Evolutionary conservation across 92 coral and sea anemone genomes (phyloP).

Genomic region (Muricea muricata): DNA sequence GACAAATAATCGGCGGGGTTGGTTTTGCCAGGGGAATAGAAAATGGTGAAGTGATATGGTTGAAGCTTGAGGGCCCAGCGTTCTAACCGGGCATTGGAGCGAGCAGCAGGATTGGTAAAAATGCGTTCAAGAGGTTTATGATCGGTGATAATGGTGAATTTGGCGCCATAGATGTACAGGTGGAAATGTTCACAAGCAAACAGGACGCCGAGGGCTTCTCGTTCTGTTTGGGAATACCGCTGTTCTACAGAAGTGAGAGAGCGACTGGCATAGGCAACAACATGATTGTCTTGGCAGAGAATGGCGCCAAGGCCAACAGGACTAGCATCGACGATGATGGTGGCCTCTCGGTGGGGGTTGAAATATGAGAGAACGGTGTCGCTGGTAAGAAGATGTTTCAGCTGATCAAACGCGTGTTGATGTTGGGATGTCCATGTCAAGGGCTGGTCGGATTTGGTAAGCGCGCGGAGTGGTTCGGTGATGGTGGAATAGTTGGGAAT

Average conservation of each 20-base stretch:
- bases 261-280: background rate
- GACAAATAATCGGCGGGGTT: background rate
- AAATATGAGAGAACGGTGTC: constrained; percentile 38
- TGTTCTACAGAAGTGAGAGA: background rate
- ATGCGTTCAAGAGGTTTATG: constrained; percentile 14
- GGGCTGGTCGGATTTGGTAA: constrained; percentile 31
- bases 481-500: constrained; percentile 38
- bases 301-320: constrained; percentile 44
- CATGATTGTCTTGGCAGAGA: background rate
- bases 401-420: constrained; percentile 23
- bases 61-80: constrained; percentile 24
- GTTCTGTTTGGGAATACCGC: background rate
- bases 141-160: constrained; percentile 13
- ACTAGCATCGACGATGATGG: constrained; percentile 47
- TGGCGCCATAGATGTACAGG: background rate
- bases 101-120: constrained; percentile 23
- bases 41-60: constrained; percentile 14
- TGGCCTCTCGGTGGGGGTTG: constrained; percentile 13
- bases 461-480: constrained; percentile 43
- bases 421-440: constrained; percentile 45
- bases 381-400: constrained; percentile 35
- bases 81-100: constrained; percentile 30
- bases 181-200: background rate
- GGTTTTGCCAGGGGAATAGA: background rate
- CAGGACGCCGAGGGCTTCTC: background rate